Base-by-base conservation (phyloP, 1,140 invertebrate species). In the Drosophila cardini region DNA sequence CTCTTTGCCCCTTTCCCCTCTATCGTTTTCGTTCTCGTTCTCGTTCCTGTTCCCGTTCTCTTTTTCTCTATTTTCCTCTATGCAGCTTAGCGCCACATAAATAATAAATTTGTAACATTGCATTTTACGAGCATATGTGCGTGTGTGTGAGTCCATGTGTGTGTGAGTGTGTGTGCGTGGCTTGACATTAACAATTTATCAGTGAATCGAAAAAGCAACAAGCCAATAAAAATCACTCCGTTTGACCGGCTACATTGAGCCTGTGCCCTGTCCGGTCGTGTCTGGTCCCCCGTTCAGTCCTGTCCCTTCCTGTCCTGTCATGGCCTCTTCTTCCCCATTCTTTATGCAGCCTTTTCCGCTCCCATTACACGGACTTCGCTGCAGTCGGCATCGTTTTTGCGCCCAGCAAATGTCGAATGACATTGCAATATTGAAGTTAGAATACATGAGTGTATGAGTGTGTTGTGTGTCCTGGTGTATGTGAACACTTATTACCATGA, bases 201-300 rank as follows among this genome's bases (percentile, higher is more conserved):
- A 86, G 78, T 69, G 81, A 74, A 85, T 85, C 83, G 81, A 74
- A 85, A 85, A 81, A 86, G 82, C 82, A 85, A 82, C 82, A 85
- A 85, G 82, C 82, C 82, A 85, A 85, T 85, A 85, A 85, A 85
- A 85, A 83, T 83, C 80, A 83, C 81, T 85, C 82, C 78, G 82
- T 86, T 86, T 85, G 82, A 85, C 82, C 82, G 78, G 78, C 63
- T 71, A 77, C 80, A 85, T 72, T 80, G 76, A 46, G 40, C 58
- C 69, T 62, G 45, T 16, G 43, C 58, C 48, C 46, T 16, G 11
- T 38, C 42, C 52, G 11, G 15, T 26, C 21, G 21, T 26, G 21
- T 2, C 21, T 26, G 21, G 10, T n/a, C n/a, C n/a, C n/a, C n/a
- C n/a, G n/a, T n/a, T n/a, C n/a, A n/a, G n/a, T n/a, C 4, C 34